Conservation (phyloP, 1,140 invertebrate genomes). For the Aricia agestis region DNA sequence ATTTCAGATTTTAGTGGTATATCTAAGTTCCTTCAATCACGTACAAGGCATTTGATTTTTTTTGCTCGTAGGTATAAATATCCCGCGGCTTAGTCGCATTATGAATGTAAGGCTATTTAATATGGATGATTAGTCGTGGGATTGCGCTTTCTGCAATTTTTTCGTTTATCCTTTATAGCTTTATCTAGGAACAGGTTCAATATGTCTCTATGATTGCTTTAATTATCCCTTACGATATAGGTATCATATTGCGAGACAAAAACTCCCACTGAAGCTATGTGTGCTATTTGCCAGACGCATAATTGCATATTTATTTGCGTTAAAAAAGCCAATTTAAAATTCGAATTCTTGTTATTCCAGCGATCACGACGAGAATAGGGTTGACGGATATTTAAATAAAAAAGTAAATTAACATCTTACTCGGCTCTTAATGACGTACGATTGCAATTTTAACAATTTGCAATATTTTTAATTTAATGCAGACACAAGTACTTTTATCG, state of each 20-base stretch:
- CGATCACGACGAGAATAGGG: constrained; percentile 32
- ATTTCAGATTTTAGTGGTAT: neutral
- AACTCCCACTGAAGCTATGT: constrained; percentile 18
- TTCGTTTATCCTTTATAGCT: neutral
- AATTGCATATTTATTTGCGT: constrained; percentile 23
- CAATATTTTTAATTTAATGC: too few relatives aligned
- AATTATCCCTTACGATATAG: constrained; percentile 18
- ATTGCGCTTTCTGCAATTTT: neutral
- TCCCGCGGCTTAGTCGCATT: neutral
- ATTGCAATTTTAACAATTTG: neutral
- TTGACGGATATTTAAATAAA: neutral
- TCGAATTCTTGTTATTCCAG: constrained; percentile 38
- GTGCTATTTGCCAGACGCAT: constrained; percentile 22
- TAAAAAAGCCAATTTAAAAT: constrained; percentile 35
- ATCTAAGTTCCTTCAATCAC: neutral
- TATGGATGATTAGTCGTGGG: neutral
- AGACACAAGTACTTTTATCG: too few relatives aligned
- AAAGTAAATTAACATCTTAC: neutral
- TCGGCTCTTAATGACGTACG: neutral
- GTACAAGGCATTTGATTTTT: too few relatives aligned
- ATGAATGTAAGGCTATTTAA: neutral
- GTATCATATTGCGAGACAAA: constrained; percentile 6
- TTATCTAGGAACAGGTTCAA: constrained; percentile 5
- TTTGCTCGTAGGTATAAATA: too few relatives aligned
- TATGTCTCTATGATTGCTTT: constrained; percentile 17